Evolutionary conservation across 2,797 vertebrate genomes (phyloP), one percentile per base, ranked within the genome.

Genomic region (Glossophaga mutica): DNA sequence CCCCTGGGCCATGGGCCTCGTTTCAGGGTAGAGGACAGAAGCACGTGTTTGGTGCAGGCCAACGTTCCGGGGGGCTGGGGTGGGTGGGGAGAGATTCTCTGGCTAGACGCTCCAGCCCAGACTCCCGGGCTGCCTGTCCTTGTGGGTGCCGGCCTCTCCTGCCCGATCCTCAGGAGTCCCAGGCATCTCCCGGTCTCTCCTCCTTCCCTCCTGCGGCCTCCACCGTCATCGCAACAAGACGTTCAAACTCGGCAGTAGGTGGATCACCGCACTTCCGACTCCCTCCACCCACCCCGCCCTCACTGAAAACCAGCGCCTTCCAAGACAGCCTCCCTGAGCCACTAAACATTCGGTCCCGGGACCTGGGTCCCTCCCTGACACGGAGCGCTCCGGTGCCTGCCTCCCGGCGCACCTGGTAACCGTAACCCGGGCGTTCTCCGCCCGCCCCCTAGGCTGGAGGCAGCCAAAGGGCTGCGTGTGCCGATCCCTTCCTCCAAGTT

Each of bases 351-450:
- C 21, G 5, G 5, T 59, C 37, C 81, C 32, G 4, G 29, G 15
- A 52, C 18, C 76, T 3, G 32, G 21, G 7, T n/a, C 26, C 4
- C 29, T 0, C 26, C 4, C 29, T 0, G 37, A 24, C 2, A 12
- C 24, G 5, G 9, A 59, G 52, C 42, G 29, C 39, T 42, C 42
- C 8, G 19, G 59, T 14, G 57, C 21, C 8, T 14, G 57, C 21
- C 8, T 37, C 67, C 32, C 1, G 26, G 52, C 1, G 2, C 34
- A 39, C 10, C 37, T 22, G 44, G 22, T 37, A 18, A 16, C 22
- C 19, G 16, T 3, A 21, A 29, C 24, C 32, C 3, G 44, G 50
- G 59, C 29, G 1, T 55, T 42, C 29, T 62, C 22, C 29, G 37
- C 29, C 55, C 8, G 7, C 14, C 9, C 9, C 0, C 39, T 9